Evolutionary conservation across 2,888 invertebrate genomes (phyloP).

Genomic region (Dascillus cervinus): DNA sequence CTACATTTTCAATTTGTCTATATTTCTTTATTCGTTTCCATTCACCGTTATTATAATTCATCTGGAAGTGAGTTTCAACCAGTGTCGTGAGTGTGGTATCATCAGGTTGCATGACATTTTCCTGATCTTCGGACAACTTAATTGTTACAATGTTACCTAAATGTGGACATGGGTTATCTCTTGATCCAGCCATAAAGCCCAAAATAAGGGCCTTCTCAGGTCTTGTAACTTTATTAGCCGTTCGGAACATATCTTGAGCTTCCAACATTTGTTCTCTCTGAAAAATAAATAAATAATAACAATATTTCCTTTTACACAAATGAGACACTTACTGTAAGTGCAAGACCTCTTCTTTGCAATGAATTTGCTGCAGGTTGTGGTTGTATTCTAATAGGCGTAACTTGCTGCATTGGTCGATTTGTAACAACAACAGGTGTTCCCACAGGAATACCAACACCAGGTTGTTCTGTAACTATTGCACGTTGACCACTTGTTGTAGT

Average conservation of each 20-base stretch:
- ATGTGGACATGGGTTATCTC: conserved; percentile 96
- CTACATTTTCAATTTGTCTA: conserved; percentile 57
- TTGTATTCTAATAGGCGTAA: conserved; percentile 50
- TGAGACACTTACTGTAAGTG: conserved; percentile 53
- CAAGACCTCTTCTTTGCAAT: conserved; percentile 55
- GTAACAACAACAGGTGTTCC: conserved; percentile 48
- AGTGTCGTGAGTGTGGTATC: conserved; percentile 70
- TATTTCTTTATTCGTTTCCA: conserved; percentile 94
- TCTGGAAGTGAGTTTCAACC: conserved; percentile 94
- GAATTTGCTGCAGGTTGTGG: conserved; percentile 47
- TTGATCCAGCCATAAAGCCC: conserved; percentile 97
- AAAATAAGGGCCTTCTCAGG: conserved; percentile 96
- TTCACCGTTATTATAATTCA: conserved; percentile 97
- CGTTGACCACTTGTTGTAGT: conserved; percentile 31
- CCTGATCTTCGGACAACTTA: conserved; percentile 86
- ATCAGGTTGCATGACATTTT: conserved; percentile 79
- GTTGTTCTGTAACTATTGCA: conserved; percentile 31
- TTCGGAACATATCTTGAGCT: conserved; percentile 95
- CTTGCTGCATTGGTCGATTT: conserved; percentile 38
- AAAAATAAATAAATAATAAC: conserved; percentile 25
- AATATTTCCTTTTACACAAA: neutral
- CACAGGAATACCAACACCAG: conserved; percentile 29
- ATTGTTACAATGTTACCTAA: conserved; percentile 94
- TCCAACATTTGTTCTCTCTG: conserved; percentile 94
- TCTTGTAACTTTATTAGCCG: conserved; percentile 90